These are phyloP conservation scores for Acanthiza pusilla DNA, from an alignment of 2,797 vertebrate species.

Conservation along the genomic window DNA sequence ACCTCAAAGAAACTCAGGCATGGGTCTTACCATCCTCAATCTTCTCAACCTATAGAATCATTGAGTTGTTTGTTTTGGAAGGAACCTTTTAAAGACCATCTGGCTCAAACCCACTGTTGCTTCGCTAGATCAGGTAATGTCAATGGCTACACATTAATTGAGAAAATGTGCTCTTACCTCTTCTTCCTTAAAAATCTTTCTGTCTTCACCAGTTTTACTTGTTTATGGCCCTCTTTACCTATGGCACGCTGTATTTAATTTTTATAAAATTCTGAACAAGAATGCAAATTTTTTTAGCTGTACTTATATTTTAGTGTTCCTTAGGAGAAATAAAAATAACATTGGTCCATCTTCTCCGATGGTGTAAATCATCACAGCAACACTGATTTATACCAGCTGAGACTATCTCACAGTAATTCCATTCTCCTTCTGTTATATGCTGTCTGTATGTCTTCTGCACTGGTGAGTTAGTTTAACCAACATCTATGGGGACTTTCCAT, in stretches of 20 bases:
- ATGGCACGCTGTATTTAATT: not conserved
- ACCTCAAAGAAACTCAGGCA: not conserved
- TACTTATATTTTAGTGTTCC: not conserved
- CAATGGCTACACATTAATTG: not conserved
- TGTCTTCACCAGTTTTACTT: not conserved
- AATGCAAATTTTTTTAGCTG: not conserved
- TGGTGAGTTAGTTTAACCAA: constrained; percentile 1
- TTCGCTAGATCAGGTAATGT: not conserved
- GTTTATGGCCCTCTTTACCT: not conserved
- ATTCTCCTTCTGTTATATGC: not conserved
- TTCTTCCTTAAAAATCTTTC: not conserved
- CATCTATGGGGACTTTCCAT: not conserved
- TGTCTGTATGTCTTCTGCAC: not conserved
- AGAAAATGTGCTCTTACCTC: not conserved
- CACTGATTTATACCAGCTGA: not conserved
- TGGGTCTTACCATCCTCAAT: not conserved
- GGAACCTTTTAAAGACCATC: not conserved
- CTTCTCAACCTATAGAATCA: not conserved
- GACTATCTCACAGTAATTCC: not conserved
- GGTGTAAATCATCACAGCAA: not conserved
- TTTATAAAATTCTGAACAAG: not conserved
- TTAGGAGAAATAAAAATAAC: not conserved
- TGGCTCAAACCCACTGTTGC: not conserved
- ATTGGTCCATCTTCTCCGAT: not conserved
- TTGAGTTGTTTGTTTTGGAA: not conserved